Conservation (phyloP, 2,888 invertebrate genomes). For the Gastrophysa polygoni region DNA sequence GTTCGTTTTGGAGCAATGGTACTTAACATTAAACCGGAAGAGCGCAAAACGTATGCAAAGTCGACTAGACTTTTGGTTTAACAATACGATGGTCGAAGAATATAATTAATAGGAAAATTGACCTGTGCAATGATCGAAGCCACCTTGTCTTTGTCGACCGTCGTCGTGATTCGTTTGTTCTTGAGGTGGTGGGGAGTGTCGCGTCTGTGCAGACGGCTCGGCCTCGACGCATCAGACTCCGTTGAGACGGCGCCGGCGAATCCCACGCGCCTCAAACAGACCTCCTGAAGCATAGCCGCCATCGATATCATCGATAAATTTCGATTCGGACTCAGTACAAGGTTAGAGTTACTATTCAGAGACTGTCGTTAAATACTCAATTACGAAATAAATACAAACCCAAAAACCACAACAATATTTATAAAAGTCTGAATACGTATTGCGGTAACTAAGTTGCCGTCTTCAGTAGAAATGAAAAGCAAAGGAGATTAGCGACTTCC, state of each 20-base stretch:
- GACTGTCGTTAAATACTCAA: no score
- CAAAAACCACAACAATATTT: no score
- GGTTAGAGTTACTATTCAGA: no score
- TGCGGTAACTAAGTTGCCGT: no score
- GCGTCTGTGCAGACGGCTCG: conserved; percentile 79
- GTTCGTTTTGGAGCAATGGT: no score
- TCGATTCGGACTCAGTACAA: not conserved
- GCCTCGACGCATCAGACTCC: conserved; percentile 60
- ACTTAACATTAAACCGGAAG: no score
- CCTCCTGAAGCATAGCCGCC: conserved; percentile 36
- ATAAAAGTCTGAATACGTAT: no score
- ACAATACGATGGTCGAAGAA: conserved; percentile 17
- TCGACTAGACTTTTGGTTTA: not conserved
- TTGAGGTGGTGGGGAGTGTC: conserved; percentile 99
- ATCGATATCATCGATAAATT: not conserved
- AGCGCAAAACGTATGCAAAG: no score
- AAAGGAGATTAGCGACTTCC: no score
- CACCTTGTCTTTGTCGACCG: conserved; percentile 73
- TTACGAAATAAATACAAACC: no score
- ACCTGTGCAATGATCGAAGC: conserved; percentile 74
- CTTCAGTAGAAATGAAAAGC: no score
- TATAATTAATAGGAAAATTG: conserved; percentile 51
- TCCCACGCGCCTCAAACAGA: conserved; percentile 64
- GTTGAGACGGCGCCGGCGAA: conserved; percentile 61
- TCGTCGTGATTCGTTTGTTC: conserved; percentile 88